phyloP scores from a whole-genome alignment of 2,797 vertebrate genomes.

The Gila robusta region DNA sequence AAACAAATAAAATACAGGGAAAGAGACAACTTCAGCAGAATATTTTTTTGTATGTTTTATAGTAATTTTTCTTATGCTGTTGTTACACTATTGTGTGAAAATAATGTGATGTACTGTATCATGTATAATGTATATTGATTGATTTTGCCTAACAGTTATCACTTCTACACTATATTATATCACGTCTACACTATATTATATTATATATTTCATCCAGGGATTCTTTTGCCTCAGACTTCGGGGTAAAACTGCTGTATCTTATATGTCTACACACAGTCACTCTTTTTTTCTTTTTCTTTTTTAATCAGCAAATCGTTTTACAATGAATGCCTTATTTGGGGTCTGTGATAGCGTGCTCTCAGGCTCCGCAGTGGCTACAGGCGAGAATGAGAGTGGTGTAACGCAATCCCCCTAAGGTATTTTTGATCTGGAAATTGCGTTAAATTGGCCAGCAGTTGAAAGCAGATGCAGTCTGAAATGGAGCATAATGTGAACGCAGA shows the following conservation, averaged over 20 bases:
- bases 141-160: too few relatives aligned
- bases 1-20: neutral
- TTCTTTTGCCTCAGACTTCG: neutral
- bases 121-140: neutral
- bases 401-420: constrained; percentile 64
- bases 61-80: neutral
- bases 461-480: constrained; percentile 65
- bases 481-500: constrained; percentile 54
- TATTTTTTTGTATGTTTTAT: neutral
- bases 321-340: constrained; percentile 47
- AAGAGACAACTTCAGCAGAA: neutral
- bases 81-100: neutral
- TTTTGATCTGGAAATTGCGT: constrained; percentile 66
- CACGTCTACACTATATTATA: too few relatives aligned
- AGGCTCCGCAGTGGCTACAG: constrained; percentile 55
- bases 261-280: neutral
- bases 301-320: constrained; percentile 50
- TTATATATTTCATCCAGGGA: neutral
- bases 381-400: constrained; percentile 50
- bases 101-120: neutral
- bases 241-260: neutral
- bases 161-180: too few relatives aligned
- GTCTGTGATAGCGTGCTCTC: constrained; percentile 18
- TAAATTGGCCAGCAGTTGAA: constrained; percentile 63
- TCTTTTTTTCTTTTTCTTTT: neutral